phyloP scores from a whole-genome alignment of 1,140 invertebrate genomes.

The Pseudomyrmex flavicornis region DNA sequence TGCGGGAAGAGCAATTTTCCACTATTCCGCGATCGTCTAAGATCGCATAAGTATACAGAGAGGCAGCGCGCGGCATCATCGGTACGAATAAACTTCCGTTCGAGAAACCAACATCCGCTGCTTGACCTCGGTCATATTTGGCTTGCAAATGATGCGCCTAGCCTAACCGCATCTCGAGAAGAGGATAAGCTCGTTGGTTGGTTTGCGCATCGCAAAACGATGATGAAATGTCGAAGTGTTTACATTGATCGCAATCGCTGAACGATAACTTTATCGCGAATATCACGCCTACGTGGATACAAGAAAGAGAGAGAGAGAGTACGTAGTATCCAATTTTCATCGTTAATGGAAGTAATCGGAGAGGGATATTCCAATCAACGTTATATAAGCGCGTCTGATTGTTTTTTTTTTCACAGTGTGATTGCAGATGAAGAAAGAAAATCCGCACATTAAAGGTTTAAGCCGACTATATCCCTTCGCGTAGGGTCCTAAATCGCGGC shows the following conservation, averaged over 20 bases:
- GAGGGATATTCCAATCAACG: not conserved
- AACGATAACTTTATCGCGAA: slow-evolving; percentile 5
- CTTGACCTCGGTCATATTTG: slow-evolving; percentile 78
- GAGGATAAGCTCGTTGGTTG: not conserved
- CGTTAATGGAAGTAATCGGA: not conserved
- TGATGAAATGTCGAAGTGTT: slow-evolving; percentile 7
- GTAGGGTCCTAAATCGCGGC: slow-evolving; percentile 25
- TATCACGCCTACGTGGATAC: not conserved
- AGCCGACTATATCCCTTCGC: not conserved
- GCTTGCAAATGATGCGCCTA: slow-evolving; percentile 74
- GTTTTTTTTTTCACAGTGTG: no score
- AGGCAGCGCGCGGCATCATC: slow-evolving; percentile 2
- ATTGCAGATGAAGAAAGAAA: not conserved
- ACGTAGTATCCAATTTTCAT: not conserved
- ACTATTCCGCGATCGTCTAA: slow-evolving; percentile 17
- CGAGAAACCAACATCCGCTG: slow-evolving; percentile 65
- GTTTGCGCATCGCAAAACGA: slow-evolving; percentile 35
- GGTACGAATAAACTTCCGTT: slow-evolving; percentile 66
- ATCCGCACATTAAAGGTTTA: not conserved
- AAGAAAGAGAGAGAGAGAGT: no score
- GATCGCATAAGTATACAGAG: slow-evolving; percentile 2
- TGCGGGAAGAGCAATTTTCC: slow-evolving; percentile 49
- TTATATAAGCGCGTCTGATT: not conserved
- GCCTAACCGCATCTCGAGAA: slow-evolving; percentile 10
- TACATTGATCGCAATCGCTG: slow-evolving; percentile 19